A percentile compares a stretch with the other conserved stretches of the same genome.
Conservation (phyloP, 2,888 invertebrate genomes). For the Podotricha telesiphe region DNA sequence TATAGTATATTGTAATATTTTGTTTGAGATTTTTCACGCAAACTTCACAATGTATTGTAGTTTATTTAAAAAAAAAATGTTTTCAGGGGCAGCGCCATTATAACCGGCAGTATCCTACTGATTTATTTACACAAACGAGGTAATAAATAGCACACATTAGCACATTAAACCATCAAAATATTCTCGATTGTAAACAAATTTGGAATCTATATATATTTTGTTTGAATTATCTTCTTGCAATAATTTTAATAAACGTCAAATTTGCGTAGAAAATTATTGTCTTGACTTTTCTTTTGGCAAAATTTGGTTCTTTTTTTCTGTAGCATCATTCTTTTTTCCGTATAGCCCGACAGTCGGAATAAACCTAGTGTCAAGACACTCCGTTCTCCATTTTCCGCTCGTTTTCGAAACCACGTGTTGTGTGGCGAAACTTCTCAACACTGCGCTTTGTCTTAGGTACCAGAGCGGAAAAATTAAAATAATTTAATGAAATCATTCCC, state of each 20-base stretch:
- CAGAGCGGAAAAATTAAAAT: too few species aligned
- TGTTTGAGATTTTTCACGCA: not conserved
- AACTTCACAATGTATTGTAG: not conserved
- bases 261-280: not conserved
- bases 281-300: too few species aligned
- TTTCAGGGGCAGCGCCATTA: slow-evolving; percentile 73
- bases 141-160: not conserved
- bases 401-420: too few species aligned
- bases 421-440: too few species aligned
- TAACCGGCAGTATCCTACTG: slow-evolving; percentile 67
- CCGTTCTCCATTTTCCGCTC: too few species aligned
- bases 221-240: not conserved
- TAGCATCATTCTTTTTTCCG: too few species aligned
- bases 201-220: not conserved
- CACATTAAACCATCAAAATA: not conserved
- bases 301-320: too few species aligned
- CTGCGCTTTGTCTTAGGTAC: too few species aligned
- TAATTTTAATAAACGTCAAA: not conserved
- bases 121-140: slow-evolving; percentile 57
- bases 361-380: too few species aligned
- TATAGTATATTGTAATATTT: too few species aligned
- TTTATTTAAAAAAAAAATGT: slow-evolving; percentile 32
- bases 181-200: not conserved
- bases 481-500: too few species aligned
- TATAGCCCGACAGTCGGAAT: too few species aligned